A percentile compares a stretch with the other conserved stretches of the same genome.
These are phyloP conservation scores for Tauraco erythrolophus DNA, from an alignment of 2,113 vertebrate species.

Conservation along the genomic window DNA sequence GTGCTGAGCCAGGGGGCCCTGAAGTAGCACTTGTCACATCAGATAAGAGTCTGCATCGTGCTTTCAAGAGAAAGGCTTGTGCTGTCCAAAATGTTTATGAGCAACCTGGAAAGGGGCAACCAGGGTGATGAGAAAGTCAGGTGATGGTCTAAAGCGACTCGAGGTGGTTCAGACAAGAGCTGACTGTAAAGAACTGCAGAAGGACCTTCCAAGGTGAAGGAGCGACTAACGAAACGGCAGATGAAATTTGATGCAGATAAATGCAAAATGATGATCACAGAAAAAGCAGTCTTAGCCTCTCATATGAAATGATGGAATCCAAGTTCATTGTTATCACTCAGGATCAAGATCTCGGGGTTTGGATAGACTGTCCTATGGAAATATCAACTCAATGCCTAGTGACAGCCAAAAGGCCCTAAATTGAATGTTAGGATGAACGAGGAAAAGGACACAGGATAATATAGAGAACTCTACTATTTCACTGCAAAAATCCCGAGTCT, in stretches of 20 bases:
- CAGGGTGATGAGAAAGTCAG: background rate
- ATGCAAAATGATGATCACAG: background rate
- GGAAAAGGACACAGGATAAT: background rate
- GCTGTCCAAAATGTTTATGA: background rate
- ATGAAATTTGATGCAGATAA: background rate
- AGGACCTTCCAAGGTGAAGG: background rate
- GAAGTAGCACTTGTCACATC: rapidly evolving
- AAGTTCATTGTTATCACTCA: background rate
- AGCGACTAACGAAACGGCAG: background rate
- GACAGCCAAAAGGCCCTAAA: background rate
- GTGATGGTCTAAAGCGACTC: background rate
- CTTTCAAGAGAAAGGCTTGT: background rate
- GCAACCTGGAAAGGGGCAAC: background rate
- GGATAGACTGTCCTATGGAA: background rate
- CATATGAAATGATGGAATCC: rapidly evolving
- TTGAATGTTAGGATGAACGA: rapidly evolving
- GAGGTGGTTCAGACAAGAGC: background rate
- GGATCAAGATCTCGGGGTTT: background rate
- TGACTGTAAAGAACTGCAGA: background rate
- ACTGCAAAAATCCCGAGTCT: background rate
- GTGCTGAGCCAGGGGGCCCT: background rate
- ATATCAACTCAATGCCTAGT: background rate
- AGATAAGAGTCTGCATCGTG: rapidly evolving
- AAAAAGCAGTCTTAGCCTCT: background rate
- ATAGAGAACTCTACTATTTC: background rate